Percentiles rank a stretch among this genome's conserved stretches.
Evolutionary conservation across 2,113 vertebrate species (phyloP).

Genomic region (Callipepla squamata): DNA sequence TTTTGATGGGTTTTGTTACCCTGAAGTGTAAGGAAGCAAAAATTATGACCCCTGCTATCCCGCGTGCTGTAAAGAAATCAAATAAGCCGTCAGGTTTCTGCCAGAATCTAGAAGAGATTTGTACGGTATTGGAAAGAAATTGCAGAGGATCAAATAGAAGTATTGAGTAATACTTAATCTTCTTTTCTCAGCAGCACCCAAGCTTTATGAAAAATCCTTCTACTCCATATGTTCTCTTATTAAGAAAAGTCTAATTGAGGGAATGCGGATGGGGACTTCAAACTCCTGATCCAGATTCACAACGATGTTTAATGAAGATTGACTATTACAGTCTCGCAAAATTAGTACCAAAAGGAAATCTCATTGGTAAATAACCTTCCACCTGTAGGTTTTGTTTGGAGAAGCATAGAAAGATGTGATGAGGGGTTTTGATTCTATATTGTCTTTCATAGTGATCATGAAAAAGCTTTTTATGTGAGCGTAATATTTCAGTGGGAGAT

Average conservation of each 20-base stretch:
- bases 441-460: background rate
- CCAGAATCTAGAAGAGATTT: background rate
- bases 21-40: background rate
- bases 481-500: background rate
- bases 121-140: background rate
- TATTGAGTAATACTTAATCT: background rate
- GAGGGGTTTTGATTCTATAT: background rate
- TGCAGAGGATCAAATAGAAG: conserved; percentile 31
- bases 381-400: background rate
- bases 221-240: background rate
- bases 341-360: background rate
- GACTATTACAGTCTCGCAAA: background rate
- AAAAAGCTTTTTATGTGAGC: background rate
- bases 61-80: background rate
- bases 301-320: background rate
- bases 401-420: background rate
- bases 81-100: conserved; percentile 1
- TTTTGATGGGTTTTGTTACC: background rate
- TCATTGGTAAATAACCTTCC: background rate
- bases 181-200: background rate
- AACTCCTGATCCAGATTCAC: background rate
- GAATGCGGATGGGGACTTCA: background rate
- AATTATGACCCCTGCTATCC: background rate
- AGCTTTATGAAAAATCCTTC: background rate
- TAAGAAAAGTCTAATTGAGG: background rate